A percentile compares a stretch with the other conserved stretches of the same genome.
phyloP scores from a whole-genome alignment of 2,888 invertebrate genomes.

The Drosophila anceps region DNA sequence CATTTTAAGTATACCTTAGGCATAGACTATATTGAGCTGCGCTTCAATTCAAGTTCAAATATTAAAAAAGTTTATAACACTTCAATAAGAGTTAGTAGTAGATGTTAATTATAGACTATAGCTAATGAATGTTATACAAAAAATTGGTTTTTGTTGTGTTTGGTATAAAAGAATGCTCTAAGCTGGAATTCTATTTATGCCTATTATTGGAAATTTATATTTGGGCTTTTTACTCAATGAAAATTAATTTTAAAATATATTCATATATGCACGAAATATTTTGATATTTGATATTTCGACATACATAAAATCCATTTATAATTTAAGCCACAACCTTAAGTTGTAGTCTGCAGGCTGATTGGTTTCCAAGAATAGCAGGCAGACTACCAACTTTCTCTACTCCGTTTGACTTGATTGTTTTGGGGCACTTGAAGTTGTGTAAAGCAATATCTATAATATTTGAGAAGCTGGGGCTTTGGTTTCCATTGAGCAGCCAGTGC shows the following conservation, averaged over 20 bases:
- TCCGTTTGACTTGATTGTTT: background rate
- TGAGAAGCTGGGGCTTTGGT: background rate
- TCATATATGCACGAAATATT: background rate
- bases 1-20: constrained; percentile 10
- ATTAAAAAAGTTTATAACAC: no score
- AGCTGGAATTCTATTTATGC: background rate
- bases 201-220: background rate
- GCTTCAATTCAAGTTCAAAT: no score
- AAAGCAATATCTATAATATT: constrained; percentile 10
- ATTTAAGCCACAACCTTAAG: background rate
- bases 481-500: constrained; percentile 13
- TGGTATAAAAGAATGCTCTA: background rate
- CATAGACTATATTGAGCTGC: background rate
- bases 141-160: background rate
- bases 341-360: background rate
- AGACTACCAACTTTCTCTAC: no score
- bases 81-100: no score
- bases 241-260: background rate
- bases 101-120: background rate
- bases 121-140: background rate
- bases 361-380: background rate
- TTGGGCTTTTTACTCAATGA: background rate
- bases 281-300: background rate
- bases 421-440: constrained; percentile 8
- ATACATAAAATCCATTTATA: background rate